Percentiles rank a stretch among this genome's conserved stretches.
phyloP scores from a whole-genome alignment of 2,888 invertebrate genomes.

The Dioctria rufipes region DNA sequence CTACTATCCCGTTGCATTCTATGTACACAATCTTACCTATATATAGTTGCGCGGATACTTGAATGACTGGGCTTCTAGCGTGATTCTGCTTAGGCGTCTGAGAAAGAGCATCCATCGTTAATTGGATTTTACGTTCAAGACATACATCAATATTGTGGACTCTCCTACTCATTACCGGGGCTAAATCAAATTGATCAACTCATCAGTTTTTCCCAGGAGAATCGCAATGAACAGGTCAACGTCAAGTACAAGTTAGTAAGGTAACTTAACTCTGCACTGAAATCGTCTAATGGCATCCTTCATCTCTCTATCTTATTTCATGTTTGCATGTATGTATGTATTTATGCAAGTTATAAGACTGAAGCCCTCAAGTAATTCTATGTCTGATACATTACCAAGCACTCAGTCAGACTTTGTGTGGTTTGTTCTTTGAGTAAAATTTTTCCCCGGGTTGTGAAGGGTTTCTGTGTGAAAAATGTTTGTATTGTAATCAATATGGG shows the following conservation, averaged over 20 bases:
- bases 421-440: neutral
- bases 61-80: neutral
- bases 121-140: slow-evolving; percentile 45
- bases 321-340: neutral
- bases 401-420: neutral
- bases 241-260: neutral
- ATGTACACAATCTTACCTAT: too few species aligned
- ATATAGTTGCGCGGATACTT: neutral
- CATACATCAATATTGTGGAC: slow-evolving; percentile 33
- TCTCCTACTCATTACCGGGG: slow-evolving; percentile 33
- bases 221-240: neutral
- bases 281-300: neutral
- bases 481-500: slow-evolving; percentile 37
- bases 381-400: neutral
- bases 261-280: neutral
- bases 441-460: slow-evolving; percentile 19
- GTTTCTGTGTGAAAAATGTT: slow-evolving; percentile 6
- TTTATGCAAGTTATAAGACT: too few species aligned
- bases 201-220: slow-evolving; percentile 41
- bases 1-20: neutral
- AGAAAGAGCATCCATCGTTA: slow-evolving; percentile 32
- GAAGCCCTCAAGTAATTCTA: neutral
- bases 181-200: slow-evolving; percentile 46
- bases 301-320: neutral
- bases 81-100: slow-evolving; percentile 8